Conservation (phyloP, 2,797 vertebrate species). For the Chelidonichthys spinosus region DNA sequence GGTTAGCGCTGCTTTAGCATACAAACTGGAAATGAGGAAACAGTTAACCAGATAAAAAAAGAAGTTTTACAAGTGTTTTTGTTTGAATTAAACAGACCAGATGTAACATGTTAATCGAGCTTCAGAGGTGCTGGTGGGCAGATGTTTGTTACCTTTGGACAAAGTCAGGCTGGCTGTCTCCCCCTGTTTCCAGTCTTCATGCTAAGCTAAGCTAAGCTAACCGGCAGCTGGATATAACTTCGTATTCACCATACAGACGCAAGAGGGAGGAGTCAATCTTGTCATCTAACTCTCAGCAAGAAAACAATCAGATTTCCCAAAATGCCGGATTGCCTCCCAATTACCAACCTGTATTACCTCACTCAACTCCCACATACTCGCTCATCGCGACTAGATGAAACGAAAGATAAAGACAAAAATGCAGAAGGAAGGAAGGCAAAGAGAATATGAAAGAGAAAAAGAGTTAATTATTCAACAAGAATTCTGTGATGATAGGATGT, state of each 20-base stretch:
- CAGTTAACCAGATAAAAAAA: fast-evolving
- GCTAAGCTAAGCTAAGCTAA: conserved; percentile 7
- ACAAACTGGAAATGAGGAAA: conserved; percentile 9
- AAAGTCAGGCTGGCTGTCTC: neutral
- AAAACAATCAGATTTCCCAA: conserved; percentile 3
- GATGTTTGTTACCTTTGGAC: neutral
- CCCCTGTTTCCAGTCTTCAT: conserved; percentile 1
- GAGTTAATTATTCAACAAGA: neutral
- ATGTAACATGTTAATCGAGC: neutral
- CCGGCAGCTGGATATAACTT: neutral
- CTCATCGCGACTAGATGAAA: conserved; percentile 21
- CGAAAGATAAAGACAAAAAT: conserved; percentile 18
- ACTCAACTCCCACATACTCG: conserved; percentile 35
- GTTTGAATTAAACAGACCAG: neutral
- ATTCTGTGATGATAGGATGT: neutral
- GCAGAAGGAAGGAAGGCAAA: neutral
- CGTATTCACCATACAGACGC: neutral
- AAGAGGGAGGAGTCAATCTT: neutral
- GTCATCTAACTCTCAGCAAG: neutral
- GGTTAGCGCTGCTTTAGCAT: neutral
- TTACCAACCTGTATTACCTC: conserved; percentile 31
- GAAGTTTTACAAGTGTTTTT: neutral
- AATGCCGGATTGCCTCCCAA: conserved; percentile 36
- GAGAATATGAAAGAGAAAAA: neutral
- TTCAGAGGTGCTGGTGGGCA: neutral